Percentiles rank a stretch among this genome's conserved stretches.
These are phyloP conservation scores for Lepidotrigona ventralis DNA, from an alignment of 1,140 invertebrate genomes.

Conservation along the genomic window DNA sequence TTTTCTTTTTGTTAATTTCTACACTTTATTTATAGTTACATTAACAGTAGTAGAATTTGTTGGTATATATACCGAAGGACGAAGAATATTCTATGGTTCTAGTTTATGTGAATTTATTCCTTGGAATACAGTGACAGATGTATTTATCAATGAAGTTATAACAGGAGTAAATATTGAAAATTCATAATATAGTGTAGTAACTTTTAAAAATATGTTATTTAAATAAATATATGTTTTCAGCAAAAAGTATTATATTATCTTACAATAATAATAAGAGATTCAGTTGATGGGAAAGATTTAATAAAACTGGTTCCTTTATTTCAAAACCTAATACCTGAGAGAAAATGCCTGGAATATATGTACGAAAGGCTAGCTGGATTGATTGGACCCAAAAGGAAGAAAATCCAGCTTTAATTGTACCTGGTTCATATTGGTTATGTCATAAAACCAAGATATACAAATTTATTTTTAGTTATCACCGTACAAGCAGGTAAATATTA, in stretches of 20 bases:
- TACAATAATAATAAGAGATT: conserved; percentile 73
- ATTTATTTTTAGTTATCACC: conserved; percentile 77
- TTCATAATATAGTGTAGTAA: background rate
- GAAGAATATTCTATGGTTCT: conserved; percentile 73
- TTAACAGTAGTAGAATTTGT: conserved; percentile 80
- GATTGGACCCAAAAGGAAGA: conserved; percentile 72
- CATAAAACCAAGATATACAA: conserved; percentile 78
- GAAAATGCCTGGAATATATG: conserved; percentile 80
- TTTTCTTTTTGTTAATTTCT: background rate
- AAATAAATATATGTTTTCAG: conserved; percentile 60
- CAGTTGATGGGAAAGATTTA: conserved; percentile 63
- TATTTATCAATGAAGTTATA: conserved; percentile 84
- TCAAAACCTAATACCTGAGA: conserved; percentile 73
- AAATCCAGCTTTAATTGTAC: conserved; percentile 72
- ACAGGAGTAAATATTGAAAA: conserved; percentile 76
- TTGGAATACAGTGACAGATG: conserved; percentile 79
- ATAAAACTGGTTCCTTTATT: conserved; percentile 76
- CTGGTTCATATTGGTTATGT: conserved; percentile 78
- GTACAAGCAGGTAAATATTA: conserved; percentile 68
- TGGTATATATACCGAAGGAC: conserved; percentile 79
- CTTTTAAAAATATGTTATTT: background rate
- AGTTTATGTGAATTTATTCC: conserved; percentile 78
- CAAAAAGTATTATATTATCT: conserved; percentile 76
- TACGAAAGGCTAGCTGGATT: conserved; percentile 74
- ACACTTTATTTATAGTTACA: conserved; percentile 73